Evolutionary conservation across 2,797 vertebrate genomes (phyloP).

Genomic region (Sciaenops ocellatus): DNA sequence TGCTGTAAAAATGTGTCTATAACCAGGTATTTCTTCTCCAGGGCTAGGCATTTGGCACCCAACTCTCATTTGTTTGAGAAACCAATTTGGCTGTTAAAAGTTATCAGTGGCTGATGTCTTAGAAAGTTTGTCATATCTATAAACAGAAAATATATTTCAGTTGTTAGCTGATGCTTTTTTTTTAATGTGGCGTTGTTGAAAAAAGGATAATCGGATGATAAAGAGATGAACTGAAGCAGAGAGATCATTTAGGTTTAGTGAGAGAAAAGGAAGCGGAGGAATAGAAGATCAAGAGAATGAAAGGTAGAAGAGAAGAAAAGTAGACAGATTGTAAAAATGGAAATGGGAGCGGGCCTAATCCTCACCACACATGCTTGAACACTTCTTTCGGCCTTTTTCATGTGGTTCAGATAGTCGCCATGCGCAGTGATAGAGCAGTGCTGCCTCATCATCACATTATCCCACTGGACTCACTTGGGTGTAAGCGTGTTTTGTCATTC

Average conservation of each 20-base stretch:
- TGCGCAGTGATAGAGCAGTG: not conserved
- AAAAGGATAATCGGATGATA: not conserved
- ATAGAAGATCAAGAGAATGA: constrained; percentile 5
- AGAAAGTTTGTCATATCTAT: not conserved
- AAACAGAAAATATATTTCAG: not conserved
- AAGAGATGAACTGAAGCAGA: constrained; percentile 3
- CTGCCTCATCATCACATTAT: constrained; percentile 27
- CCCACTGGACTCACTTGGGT: constrained; percentile 32
- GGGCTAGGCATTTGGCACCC: not conserved
- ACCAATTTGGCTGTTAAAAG: constrained; percentile 1
- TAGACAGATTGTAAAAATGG: constrained; percentile 12
- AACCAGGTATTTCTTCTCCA: not conserved
- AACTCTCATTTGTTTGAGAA: constrained; percentile 8
- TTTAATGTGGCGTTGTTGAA: not conserved
- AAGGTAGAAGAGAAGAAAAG: not conserved
- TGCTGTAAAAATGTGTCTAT: constrained; percentile 7
- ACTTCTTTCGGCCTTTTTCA: not conserved
- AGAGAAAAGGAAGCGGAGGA: not conserved
- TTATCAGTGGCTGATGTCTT: not conserved
- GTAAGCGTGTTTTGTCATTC: constrained; percentile 64
- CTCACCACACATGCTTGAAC: constrained; percentile 16
- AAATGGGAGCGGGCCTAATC: constrained; percentile 22
- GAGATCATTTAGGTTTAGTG: not conserved
- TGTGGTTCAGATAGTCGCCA: constrained; percentile 1
- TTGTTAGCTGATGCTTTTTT: not conserved